Evolutionary conservation across 1,140 invertebrate species (phyloP).

Genomic region (Nasonia longicornis): DNA sequence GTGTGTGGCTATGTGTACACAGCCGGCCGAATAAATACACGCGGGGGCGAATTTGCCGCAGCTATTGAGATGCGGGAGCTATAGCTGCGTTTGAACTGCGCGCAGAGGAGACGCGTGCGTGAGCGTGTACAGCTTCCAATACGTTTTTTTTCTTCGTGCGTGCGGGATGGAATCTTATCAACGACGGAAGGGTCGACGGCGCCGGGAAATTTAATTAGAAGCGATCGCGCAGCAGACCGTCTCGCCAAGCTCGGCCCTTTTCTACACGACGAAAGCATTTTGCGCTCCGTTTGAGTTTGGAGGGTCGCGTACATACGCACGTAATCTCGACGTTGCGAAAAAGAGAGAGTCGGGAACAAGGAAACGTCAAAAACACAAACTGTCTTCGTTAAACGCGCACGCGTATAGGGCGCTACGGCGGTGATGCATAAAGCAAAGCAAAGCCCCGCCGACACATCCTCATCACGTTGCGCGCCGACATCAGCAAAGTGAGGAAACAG

Average conservation of each 20-base stretch:
- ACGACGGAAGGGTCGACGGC: too few relatives aligned
- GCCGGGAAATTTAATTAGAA: too few relatives aligned
- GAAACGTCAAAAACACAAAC: slow-evolving; percentile 3
- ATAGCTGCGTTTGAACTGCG: background rate
- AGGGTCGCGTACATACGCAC: background rate
- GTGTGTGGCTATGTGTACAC: background rate
- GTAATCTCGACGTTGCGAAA: too few relatives aligned
- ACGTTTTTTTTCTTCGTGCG: too few relatives aligned
- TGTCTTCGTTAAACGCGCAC: background rate
- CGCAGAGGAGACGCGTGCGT: too few relatives aligned
- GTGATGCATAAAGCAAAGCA: background rate
- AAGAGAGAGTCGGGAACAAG: background rate
- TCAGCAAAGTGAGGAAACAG: background rate
- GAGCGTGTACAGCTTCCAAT: too few relatives aligned
- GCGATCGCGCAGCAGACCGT: too few relatives aligned
- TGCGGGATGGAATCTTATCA: too few relatives aligned
- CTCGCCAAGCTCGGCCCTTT: too few relatives aligned
- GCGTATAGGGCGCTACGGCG: too few relatives aligned
- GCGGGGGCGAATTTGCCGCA: background rate
- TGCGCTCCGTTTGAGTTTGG: background rate
- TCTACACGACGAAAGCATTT: too few relatives aligned
- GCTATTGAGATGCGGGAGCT: slow-evolving; percentile 1
- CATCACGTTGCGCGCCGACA: background rate
- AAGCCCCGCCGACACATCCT: background rate
- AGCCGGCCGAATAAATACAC: background rate